A percentile compares a stretch with the other conserved stretches of the same genome.
Conservation (phyloP, 2,113 vertebrate species). For the Prunella fulvescens region DNA sequence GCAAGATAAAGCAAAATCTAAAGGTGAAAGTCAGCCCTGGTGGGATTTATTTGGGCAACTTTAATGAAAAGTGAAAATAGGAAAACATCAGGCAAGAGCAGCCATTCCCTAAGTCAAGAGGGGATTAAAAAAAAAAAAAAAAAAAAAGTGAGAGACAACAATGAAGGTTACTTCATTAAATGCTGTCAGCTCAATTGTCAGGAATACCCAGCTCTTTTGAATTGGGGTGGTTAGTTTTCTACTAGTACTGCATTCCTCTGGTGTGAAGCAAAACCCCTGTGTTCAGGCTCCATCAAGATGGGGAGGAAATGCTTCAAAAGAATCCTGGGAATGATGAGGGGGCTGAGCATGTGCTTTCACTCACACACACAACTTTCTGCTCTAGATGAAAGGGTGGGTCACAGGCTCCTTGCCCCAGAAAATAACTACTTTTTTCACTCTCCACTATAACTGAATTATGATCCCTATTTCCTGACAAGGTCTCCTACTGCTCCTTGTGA, state of each 20-base stretch:
- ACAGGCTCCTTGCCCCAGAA: background rate
- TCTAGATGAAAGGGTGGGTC: background rate
- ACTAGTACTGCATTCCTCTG: background rate
- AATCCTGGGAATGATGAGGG: slow-evolving; percentile 15
- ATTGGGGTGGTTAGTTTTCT: background rate
- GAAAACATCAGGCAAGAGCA: background rate
- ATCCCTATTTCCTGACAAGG: background rate
- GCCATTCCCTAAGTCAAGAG: background rate
- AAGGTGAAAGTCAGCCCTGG: background rate
- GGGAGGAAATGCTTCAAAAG: background rate
- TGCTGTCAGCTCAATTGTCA: background rate
- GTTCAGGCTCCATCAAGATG: background rate
- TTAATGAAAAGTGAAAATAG: background rate
- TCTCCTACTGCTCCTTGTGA: background rate
- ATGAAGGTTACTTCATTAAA: background rate
- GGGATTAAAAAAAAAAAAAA: background rate
- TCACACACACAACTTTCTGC: background rate
- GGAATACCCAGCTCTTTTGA: background rate
- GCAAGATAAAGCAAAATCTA: background rate
- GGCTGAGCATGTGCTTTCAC: background rate
- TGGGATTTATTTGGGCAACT: background rate
- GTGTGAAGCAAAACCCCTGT: background rate
- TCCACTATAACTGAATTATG: background rate
- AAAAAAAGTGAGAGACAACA: background rate
- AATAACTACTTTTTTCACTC: background rate